Evolutionary conservation across 2,888 invertebrate species (phyloP).

Genomic region (Macropis europaea): DNA sequence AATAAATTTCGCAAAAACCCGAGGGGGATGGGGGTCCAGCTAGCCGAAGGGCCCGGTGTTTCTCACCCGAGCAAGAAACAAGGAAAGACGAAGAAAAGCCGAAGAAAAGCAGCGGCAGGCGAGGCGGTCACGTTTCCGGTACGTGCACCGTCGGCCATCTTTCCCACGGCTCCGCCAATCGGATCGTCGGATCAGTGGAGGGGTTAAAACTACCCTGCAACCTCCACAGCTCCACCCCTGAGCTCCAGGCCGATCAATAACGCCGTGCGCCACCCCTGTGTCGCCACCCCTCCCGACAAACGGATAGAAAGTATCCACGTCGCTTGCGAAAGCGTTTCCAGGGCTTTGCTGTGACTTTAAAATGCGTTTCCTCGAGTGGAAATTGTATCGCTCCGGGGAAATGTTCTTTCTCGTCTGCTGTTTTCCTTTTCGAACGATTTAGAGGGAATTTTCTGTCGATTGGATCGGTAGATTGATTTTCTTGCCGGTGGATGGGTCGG

Average conservation of each 20-base stretch:
- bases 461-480: too few species aligned
- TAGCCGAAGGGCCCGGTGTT: slow-evolving; percentile 66
- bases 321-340: slow-evolving; percentile 8
- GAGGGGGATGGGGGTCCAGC: slow-evolving; percentile 14
- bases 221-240: slow-evolving; percentile 69
- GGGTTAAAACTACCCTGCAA: slow-evolving; percentile 72
- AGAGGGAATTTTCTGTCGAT: too few species aligned
- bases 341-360: slow-evolving; percentile 17
- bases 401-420: slow-evolving; percentile 8
- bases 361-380: slow-evolving; percentile 7
- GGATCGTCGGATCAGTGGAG: slow-evolving; percentile 45
- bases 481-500: too few species aligned
- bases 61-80: slow-evolving; percentile 42
- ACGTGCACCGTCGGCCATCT: slow-evolving; percentile 75
- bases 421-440: background rate
- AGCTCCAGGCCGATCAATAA: slow-evolving; percentile 73
- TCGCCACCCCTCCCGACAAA: slow-evolving; percentile 44
- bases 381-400: slow-evolving; percentile 16
- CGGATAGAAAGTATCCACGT: slow-evolving; percentile 1
- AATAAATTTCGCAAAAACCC: slow-evolving; percentile 79
- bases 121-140: slow-evolving; percentile 76
- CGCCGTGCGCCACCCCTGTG: slow-evolving; percentile 61
- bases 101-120: slow-evolving; percentile 59
- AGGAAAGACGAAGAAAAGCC: slow-evolving; percentile 55
- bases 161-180: slow-evolving; percentile 72